Evolutionary conservation across 1,140 invertebrate species (phyloP).

Genomic region (Chironomus tepperi): DNA sequence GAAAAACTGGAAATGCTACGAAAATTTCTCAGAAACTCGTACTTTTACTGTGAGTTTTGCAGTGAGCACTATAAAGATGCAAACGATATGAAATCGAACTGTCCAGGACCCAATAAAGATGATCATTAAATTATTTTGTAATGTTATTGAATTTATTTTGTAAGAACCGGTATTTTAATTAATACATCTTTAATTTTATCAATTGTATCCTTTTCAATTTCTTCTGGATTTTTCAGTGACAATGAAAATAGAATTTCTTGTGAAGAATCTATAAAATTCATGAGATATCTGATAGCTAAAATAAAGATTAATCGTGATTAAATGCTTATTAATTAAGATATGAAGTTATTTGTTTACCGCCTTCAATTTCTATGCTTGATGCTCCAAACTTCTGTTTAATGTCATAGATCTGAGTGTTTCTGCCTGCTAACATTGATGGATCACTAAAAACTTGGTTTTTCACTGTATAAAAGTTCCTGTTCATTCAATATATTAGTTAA

Average conservation of each 20-base stretch:
- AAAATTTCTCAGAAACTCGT: slow-evolving; percentile 55
- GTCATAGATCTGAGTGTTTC: not conserved
- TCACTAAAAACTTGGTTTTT: slow-evolving; percentile 8
- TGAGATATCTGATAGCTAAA: not conserved
- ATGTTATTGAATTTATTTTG: not conserved
- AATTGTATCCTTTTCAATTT: not conserved
- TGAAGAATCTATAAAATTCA: not conserved
- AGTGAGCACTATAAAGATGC: slow-evolving; percentile 52
- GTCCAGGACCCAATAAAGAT: slow-evolving; percentile 54
- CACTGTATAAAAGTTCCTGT: not conserved
- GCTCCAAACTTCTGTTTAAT: slow-evolving; percentile 16
- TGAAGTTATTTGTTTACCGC: not conserved
- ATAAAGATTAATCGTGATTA: no score
- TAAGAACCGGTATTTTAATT: not conserved
- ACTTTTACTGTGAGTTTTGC: slow-evolving; percentile 74
- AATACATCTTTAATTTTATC: slow-evolving; percentile 10
- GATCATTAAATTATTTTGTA: slow-evolving; percentile 45
- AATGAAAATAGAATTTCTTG: not conserved
- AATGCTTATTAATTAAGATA: no score
- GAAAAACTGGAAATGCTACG: slow-evolving; percentile 57
- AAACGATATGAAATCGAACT: slow-evolving; percentile 53
- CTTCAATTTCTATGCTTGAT: slow-evolving; percentile 4
- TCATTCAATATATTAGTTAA: not conserved
- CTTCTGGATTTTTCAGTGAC: not conserved
- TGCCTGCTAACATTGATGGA: not conserved